These are phyloP conservation scores for Ypsolopha scabrella DNA, from an alignment of 2,888 invertebrate species.

Conservation along the genomic window DNA sequence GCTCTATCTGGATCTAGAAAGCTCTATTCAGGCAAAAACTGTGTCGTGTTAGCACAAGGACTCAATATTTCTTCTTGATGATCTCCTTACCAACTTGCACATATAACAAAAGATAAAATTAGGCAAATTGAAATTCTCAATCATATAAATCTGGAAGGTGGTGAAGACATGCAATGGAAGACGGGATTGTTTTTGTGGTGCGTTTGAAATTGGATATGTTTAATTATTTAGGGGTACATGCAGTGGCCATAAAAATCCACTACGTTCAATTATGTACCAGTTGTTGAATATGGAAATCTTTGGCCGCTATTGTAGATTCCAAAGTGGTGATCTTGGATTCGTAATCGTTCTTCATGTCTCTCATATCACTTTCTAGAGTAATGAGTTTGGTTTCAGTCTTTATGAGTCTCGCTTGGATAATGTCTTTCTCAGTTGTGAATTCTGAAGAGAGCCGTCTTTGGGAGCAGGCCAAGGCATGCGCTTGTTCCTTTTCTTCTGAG, in stretches of 20 bases:
- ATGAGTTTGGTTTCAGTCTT: conserved; percentile 58
- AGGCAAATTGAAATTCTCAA: too few species aligned
- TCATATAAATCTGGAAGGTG: too few species aligned
- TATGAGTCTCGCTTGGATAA: conserved; percentile 50
- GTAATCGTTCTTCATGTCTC: conserved; percentile 65
- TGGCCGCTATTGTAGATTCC: conserved; percentile 70
- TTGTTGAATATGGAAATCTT: conserved; percentile 72
- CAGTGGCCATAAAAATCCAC: conserved; percentile 13
- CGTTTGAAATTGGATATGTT: not conserved
- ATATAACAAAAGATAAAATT: too few species aligned
- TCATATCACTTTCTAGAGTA: conserved; percentile 60
- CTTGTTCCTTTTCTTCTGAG: conserved; percentile 59
- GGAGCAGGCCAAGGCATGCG: conserved; percentile 38
- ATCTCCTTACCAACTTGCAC: too few species aligned
- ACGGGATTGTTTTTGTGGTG: too few species aligned
- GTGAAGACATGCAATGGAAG: too few species aligned
- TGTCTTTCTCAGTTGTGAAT: conserved; percentile 57
- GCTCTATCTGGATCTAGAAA: not conserved
- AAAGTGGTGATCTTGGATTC: conserved; percentile 71
- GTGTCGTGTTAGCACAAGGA: too few species aligned
- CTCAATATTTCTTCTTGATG: too few species aligned
- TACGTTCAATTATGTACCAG: conserved; percentile 52
- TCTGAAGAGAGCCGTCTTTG: conserved; percentile 55
- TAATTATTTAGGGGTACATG: conserved; percentile 13
- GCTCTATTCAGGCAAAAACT: too few species aligned